Conservation (phyloP, 2,888 invertebrate species). For the Aporophyla lueneburgensis region DNA sequence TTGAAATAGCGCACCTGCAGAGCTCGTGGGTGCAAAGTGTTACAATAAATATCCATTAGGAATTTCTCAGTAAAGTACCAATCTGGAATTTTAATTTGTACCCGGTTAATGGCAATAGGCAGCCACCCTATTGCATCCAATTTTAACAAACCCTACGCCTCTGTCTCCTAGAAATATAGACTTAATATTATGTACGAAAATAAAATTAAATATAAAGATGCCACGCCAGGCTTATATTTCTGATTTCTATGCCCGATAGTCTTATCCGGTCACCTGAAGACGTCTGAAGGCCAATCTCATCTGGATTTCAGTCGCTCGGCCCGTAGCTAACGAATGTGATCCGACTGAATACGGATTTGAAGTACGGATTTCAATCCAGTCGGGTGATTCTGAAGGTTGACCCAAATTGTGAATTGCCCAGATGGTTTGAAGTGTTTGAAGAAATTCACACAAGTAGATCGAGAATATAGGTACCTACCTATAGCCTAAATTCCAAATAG, state of each 20-base stretch:
- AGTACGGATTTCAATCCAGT: slow-evolving; percentile 37
- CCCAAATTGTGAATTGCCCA: slow-evolving; percentile 19
- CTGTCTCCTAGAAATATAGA: background rate
- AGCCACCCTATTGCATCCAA: background rate
- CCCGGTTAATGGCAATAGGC: background rate
- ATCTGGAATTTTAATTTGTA: background rate
- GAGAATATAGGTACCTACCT: background rate
- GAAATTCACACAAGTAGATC: background rate
- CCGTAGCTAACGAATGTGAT: slow-evolving; percentile 34
- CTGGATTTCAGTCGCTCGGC: slow-evolving; percentile 1
- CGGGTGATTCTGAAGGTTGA: slow-evolving; percentile 32
- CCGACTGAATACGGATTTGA: slow-evolving; percentile 33
- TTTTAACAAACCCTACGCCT: background rate
- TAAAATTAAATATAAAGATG: background rate
- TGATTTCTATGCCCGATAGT: background rate
- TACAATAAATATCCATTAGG: background rate
- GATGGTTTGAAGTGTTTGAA: slow-evolving; percentile 12
- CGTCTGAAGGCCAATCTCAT: slow-evolving; percentile 26
- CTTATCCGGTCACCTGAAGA: background rate
- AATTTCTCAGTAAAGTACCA: background rate
- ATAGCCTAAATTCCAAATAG: background rate
- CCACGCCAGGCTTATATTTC: slow-evolving; percentile 4
- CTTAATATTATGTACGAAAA: background rate
- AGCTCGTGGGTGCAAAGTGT: no score
- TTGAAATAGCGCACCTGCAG: background rate